Evolutionary conservation across 2,113 vertebrate genomes (phyloP), one percentile per base, ranked within the genome.

Genomic region (Illadopsis cleaveri): DNA sequence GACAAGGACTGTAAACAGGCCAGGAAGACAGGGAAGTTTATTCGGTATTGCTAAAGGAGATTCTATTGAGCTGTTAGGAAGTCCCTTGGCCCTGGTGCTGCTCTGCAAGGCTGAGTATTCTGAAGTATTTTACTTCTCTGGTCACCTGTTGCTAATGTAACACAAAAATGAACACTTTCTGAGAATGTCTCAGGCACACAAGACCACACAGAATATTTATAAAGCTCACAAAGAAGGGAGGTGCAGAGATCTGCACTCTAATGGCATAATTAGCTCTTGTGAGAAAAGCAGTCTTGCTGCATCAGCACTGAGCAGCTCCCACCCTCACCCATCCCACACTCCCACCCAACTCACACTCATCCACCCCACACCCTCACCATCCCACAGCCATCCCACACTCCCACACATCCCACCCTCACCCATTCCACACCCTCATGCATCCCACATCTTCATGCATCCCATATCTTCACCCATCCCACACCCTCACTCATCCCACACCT

Each of bases 1-100:
- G 69, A 86, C 54, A 61, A 83, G 65, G 31, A 20, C 81, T 82
- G 83, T 33, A 96, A 97, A 90, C 48, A 94, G 86, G 68, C 66
- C 71, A 94, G 83, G 65, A 45, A 94, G 90, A 8, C 70, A 89
- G 72, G 50, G 22, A 84, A 92, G 83, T 94, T 89, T 61, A 53
- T 77, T 58, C 65, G 71, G 68, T 57, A 42, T 84, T 81, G 61
- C 50, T 88, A 64, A 80, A 93, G 78, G 83, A 89, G 86, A 48
- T 89, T 65, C 48, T 86, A 8, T 6, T 14, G 48, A 90, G 82
- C 35, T 72, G 40, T 69, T 65, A 84, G 72, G 51, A 93, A 68
- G 51, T 38, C 65, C 76, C 65, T 68, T 57, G 72, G 71, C 45
- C 56, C 61, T 31, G 44, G 35, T 76, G 80, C 65, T 76, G 44